These are phyloP conservation scores for Dexiosoma caninum DNA, from an alignment of 2,888 invertebrate species.

Conservation along the genomic window DNA sequence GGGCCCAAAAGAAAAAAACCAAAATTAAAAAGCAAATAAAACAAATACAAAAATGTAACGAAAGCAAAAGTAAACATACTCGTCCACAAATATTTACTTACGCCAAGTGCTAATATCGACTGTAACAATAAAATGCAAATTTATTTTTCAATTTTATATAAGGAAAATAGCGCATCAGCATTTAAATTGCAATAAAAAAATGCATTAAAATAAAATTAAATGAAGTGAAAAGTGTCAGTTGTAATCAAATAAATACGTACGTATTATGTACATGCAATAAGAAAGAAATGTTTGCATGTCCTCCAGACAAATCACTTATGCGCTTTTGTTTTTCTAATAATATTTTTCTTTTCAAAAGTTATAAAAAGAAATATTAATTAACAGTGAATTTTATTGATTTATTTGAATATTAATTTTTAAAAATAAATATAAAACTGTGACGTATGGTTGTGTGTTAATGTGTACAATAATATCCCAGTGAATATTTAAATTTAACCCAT, in stretches of 20 bases:
- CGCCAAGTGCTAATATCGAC: neutral
- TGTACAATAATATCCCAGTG: neutral
- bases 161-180: no score
- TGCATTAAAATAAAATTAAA: neutral
- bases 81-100: neutral
- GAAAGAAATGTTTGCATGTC: neutral
- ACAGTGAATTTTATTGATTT: slow-evolving; percentile 33
- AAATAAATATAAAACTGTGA: neutral
- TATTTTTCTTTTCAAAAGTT: neutral
- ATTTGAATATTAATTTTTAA: slow-evolving; percentile 5
- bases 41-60: neutral
- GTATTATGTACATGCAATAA: no score
- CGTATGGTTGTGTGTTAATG: no score
- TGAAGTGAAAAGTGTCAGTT: neutral
- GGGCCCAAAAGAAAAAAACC: neutral
- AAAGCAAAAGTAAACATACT: neutral
- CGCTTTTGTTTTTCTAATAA: neutral
- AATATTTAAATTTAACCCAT: no score
- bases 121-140: slow-evolving; percentile 6
- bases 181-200: neutral
- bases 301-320: neutral
- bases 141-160: neutral
- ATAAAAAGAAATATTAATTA: slow-evolving; percentile 14
- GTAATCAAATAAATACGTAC: neutral
- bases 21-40: neutral